These are phyloP conservation scores for Phorcus lineatus DNA, from an alignment of 2,888 invertebrate species.

Conservation along the genomic window DNA sequence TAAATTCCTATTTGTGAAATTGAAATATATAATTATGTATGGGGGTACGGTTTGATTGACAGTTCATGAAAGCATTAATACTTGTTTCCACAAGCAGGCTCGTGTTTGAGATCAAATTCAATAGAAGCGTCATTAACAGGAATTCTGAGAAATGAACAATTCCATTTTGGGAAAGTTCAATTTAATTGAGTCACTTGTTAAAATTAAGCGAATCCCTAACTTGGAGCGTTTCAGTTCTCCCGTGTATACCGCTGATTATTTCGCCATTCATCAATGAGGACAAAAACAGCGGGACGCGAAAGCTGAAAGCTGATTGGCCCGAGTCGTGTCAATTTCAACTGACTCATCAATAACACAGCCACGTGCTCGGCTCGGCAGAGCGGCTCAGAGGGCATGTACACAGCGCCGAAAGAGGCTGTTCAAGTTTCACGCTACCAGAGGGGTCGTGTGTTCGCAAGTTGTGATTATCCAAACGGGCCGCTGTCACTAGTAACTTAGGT, in stretches of 20 bases:
- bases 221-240: not conserved
- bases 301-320: not conserved
- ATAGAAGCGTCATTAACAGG: too few relatives aligned
- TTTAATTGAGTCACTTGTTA: not conserved
- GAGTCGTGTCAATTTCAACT: constrained; percentile 10
- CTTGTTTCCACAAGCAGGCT: too few relatives aligned
- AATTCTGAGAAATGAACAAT: not conserved
- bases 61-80: too few relatives aligned
- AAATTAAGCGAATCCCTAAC: not conserved
- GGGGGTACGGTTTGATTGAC: too few relatives aligned
- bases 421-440: not conserved
- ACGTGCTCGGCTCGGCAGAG: constrained; percentile 8
- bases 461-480: not conserved
- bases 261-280: not conserved
- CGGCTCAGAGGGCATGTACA: not conserved
- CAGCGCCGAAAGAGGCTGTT: not conserved
- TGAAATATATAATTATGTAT: too few relatives aligned
- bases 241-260: not conserved
- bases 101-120: too few relatives aligned
- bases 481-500: not conserved
- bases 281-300: not conserved
- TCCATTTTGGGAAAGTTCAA: not conserved
- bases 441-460: not conserved
- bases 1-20: too few relatives aligned
- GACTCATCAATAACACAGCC: constrained; percentile 12